These are phyloP conservation scores for Eubasilissa regina DNA, from an alignment of 1,140 invertebrate genomes.

Conservation along the genomic window DNA sequence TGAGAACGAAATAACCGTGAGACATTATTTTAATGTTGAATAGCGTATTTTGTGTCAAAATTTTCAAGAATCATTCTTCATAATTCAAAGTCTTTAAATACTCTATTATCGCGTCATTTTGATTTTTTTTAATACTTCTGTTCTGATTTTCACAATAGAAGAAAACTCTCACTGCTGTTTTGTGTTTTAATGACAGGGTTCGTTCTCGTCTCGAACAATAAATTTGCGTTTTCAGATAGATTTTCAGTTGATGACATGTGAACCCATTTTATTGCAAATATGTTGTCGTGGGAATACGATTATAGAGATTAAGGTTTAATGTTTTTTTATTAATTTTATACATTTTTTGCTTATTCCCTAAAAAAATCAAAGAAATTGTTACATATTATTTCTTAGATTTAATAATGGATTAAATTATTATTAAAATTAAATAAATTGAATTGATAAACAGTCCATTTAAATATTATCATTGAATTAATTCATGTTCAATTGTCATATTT, in stretches of 20 bases:
- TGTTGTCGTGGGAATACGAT: slow-evolving; percentile 18
- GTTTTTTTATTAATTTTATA: too few relatives aligned
- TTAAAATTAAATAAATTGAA: too few relatives aligned
- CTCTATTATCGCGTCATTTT: slow-evolving; percentile 41
- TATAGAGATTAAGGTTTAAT: too few relatives aligned
- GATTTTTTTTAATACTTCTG: slow-evolving; percentile 46
- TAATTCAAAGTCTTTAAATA: slow-evolving; percentile 54
- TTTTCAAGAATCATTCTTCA: slow-evolving; percentile 51
- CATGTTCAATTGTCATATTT: too few relatives aligned
- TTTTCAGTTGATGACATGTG: slow-evolving; percentile 29
- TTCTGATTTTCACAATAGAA: slow-evolving; percentile 50
- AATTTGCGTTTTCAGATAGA: slow-evolving; percentile 24
- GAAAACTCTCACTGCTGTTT: slow-evolving; percentile 57
- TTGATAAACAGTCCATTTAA: too few relatives aligned
- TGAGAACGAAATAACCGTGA: slow-evolving; percentile 25
- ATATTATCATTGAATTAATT: neutral
- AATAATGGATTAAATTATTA: neutral
- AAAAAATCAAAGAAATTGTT: too few relatives aligned
- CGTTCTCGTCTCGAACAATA: slow-evolving; percentile 9
- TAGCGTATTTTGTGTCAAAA: slow-evolving; percentile 12
- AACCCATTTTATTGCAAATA: slow-evolving; percentile 28
- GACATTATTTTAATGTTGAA: slow-evolving; percentile 21
- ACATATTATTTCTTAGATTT: neutral
- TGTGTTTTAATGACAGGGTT: slow-evolving; percentile 53
- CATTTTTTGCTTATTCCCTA: too few relatives aligned